Base-by-base conservation (phyloP, 1,140 invertebrate genomes). In the Dinoponera quadriceps region DNA sequence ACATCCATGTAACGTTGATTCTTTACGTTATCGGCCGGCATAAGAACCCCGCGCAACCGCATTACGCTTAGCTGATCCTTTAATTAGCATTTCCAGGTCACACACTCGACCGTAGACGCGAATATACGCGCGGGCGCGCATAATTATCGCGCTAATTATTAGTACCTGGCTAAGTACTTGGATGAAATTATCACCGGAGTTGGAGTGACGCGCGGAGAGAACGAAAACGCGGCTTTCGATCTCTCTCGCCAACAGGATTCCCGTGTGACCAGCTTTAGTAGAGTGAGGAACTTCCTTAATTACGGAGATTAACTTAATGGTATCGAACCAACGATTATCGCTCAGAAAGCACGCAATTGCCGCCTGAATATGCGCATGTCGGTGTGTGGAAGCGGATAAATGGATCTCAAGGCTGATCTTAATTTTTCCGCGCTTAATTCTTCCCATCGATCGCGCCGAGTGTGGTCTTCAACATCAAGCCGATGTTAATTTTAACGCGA, bases 61-160 rank as follows among this genome's bases (percentile, higher is more conserved):
- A 54, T 62, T 29, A 29, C 44, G 55, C 73, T 55, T 80, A 29
- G n/a, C 68, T 71, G 68, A 84, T 88, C 75, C 75, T 57, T 91
- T 88, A 92, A 93, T 94, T 93, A 94, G 90, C 93, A 93, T 93
- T 93, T 89, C 88, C 90, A 91, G 91, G 92, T 91, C 91, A 90
- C 90, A 90, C 83, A 89, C 82, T 89, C 27, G 68, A 83, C 38
- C 85, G 82, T 83, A 88, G 60, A 86, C 84, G 65, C 63, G 86
- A 68, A 33, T 68, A 69, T 86, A 90, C 90, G 83, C 78, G 85
- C 78, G 85, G 87, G 83, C 89, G 87, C 84, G 90, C 92, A 93
- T 94, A 93, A 94, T 94, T 93, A 94, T 94, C 92, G 85, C 81
- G 84, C 88, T 94, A 93, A 94, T 94, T 94, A 94, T 93, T 92